Evolutionary conservation across 2,888 invertebrate species (phyloP).

Genomic region (Cheilosia grossa): DNA sequence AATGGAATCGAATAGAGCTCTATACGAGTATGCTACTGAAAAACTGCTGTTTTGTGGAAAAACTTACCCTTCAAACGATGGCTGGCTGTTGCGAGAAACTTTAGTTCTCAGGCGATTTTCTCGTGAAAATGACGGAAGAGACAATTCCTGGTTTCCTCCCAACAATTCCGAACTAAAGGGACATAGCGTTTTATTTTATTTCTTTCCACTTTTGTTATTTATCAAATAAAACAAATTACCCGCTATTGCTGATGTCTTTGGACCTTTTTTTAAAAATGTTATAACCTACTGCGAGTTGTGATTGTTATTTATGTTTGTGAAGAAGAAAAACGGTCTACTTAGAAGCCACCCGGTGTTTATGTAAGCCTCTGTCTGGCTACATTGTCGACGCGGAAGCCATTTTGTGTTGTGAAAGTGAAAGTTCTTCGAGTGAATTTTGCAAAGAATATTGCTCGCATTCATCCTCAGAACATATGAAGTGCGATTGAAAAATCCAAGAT

Average conservation of each 20-base stretch:
- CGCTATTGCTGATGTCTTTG: background rate
- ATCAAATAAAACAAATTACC: slow-evolving; percentile 19
- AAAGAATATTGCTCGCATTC: background rate
- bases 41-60: slow-evolving; percentile 37
- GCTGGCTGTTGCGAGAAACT: slow-evolving; percentile 68
- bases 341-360: slow-evolving; percentile 66
- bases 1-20: slow-evolving; percentile 48
- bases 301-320: background rate
- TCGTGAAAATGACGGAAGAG: slow-evolving; percentile 74
- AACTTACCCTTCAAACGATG: slow-evolving; percentile 69
- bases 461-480: slow-evolving; percentile 8
- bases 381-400: slow-evolving; percentile 50
- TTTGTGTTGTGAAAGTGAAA: slow-evolving; percentile 70
- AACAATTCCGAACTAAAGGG: slow-evolving; percentile 49
- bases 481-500: slow-evolving; percentile 4
- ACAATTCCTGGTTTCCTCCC: slow-evolving; percentile 44
- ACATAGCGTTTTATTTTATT: slow-evolving; percentile 9
- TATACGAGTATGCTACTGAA: slow-evolving; percentile 29
- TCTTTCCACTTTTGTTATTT: slow-evolving; percentile 8
- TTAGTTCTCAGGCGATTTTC: slow-evolving; percentile 71
- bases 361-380: slow-evolving; percentile 72
- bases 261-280: slow-evolving; percentile 20
- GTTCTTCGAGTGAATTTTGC: slow-evolving; percentile 20
- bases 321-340: slow-evolving; percentile 6
- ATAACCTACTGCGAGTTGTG: background rate